A percentile compares a stretch with the other conserved stretches of the same genome.
These are phyloP conservation scores for Diploptera punctata DNA, from an alignment of 2,888 invertebrate species.

Conservation along the genomic window DNA sequence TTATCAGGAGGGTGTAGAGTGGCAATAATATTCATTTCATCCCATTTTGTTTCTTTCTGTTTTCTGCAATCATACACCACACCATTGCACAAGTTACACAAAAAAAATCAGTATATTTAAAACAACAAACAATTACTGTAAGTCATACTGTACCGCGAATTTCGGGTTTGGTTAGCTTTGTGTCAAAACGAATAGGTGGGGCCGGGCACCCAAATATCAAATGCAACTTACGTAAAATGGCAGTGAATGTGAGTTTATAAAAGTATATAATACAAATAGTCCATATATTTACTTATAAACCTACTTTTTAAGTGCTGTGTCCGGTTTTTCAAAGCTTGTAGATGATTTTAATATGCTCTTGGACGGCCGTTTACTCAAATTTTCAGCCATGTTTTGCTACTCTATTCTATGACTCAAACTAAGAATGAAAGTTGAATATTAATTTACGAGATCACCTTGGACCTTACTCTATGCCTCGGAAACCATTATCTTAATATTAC, in stretches of 20 bases:
- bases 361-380: slow-evolving; percentile 81
- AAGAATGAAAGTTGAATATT: too few relatives aligned
- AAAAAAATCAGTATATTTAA: not conserved
- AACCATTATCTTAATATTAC: too few relatives aligned
- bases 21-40: slow-evolving; percentile 98
- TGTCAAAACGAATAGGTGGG: not conserved
- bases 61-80: slow-evolving; percentile 37
- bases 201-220: not conserved
- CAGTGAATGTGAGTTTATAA: too few relatives aligned
- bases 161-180: not conserved
- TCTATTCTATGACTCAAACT: too few relatives aligned
- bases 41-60: slow-evolving; percentile 80
- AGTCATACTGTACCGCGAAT: too few relatives aligned
- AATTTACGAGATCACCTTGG: too few relatives aligned
- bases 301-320: slow-evolving; percentile 49
- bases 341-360: slow-evolving; percentile 94
- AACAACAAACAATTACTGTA: too few relatives aligned
- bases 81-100: slow-evolving; percentile 13
- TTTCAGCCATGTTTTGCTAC: slow-evolving; percentile 60
- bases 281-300: not conserved
- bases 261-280: not conserved
- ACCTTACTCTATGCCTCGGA: too few relatives aligned
- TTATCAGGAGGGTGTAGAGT: slow-evolving; percentile 98
- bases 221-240: too few relatives aligned
- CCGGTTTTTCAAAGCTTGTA: slow-evolving; percentile 84